Evolutionary conservation across 1,140 invertebrate species (phyloP).

Genomic region (Sesamia nonagrioides): DNA sequence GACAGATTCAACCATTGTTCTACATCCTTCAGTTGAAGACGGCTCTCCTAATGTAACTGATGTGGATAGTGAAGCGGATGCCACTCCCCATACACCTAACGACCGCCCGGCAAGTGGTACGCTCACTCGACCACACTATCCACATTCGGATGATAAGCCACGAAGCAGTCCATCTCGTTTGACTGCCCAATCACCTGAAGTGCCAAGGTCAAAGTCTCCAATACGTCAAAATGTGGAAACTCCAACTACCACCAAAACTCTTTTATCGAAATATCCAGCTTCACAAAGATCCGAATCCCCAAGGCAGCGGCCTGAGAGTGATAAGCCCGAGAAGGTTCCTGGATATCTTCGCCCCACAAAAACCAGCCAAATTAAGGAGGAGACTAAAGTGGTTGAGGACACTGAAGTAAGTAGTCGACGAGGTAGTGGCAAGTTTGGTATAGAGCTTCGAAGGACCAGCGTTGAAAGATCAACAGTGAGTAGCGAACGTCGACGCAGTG

Average conservation of each 20-base stretch:
- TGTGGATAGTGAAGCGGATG: conserved; percentile 61
- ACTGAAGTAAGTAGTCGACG: conserved; percentile 80
- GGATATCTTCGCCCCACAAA: conserved; percentile 78
- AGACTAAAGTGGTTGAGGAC: conserved; percentile 69
- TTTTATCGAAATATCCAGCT: conserved; percentile 55
- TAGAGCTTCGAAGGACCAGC: conserved; percentile 88
- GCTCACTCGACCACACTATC: conserved; percentile 23
- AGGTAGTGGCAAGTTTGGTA: conserved; percentile 90
- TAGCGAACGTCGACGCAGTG: conserved; percentile 79
- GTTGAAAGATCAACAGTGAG: conserved; percentile 79
- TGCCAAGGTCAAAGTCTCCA: conserved; percentile 66
- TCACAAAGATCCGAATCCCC: conserved; percentile 60
- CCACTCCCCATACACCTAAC: conserved; percentile 41
- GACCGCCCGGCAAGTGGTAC: conserved; percentile 48
- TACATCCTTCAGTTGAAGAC: conserved; percentile 63
- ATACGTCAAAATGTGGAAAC: conserved; percentile 59
- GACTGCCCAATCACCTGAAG: conserved; percentile 64
- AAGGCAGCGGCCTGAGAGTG: conserved; percentile 53
- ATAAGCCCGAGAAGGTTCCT: conserved; percentile 71
- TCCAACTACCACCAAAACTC: conserved; percentile 63
- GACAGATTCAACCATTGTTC: conserved; percentile 65
- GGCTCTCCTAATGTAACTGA: conserved; percentile 56
- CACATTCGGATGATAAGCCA: conserved; percentile 53
- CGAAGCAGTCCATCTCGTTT: conserved; percentile 59
- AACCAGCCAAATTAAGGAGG: conserved; percentile 78